Evolutionary conservation across 2,888 invertebrate genomes (phyloP), one percentile per base, ranked within the genome.

Genomic region (Orthonevra nobilis): DNA sequence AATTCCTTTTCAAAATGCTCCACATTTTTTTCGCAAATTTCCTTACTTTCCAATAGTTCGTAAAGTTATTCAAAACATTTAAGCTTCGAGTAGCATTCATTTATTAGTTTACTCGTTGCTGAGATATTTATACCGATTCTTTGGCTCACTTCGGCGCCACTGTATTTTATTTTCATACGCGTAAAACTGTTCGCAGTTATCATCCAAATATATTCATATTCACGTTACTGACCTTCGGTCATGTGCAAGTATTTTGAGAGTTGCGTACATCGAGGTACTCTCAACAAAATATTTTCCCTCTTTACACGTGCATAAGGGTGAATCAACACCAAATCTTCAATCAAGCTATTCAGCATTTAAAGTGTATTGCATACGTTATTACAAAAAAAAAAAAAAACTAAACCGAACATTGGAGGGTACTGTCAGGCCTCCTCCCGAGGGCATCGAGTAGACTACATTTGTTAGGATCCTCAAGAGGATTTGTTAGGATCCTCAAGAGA

Each of bases 221-320:
- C 38, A 50, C 52, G 44, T 72, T 40, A 72, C 58, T 77, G 60
- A 72, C 77, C 77, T 66, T 77, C 52, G 70, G 60, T 77, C 70
- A 72, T 46, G 58, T 66, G 40, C 34, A 34, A 46, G 66, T 32
- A 46, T 26, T 2, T 40, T 3, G 40, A 56, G 46, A 38, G 36
- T 15, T 28, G 14, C 15, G 15, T 15, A 38, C 30, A 26, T 40
- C 20, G 20, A 44, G 38, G 46, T 46, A 30, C 38, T 56, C 12
- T 36, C 34, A n/a, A 20, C n/a, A 3, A 26, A 12, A 40, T 42
- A 23, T 32, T 23, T 66, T 46, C 54, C 30, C 26, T 46, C 14
- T 23, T 19, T 58, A 14, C n/a, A n/a, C n/a, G n/a, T n/a, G n/a
- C n/a, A n/a, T n/a, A n/a, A n/a, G n/a, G n/a, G n/a, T n/a, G n/a